These are phyloP conservation scores for Sphyrna mokarran DNA, from an alignment of 2,113 vertebrate genomes.

Conservation along the genomic window DNA sequence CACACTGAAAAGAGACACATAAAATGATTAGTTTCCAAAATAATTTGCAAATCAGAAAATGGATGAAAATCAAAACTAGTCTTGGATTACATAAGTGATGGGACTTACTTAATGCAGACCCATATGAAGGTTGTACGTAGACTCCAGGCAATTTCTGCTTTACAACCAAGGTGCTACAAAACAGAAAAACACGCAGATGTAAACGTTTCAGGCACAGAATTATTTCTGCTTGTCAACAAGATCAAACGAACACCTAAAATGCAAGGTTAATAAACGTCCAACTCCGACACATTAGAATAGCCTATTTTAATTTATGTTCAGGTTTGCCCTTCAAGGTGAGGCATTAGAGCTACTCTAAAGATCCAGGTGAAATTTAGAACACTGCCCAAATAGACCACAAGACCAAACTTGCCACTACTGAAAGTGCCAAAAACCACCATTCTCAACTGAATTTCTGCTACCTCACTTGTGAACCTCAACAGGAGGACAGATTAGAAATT, in stretches of 20 bases:
- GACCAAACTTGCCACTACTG: background rate
- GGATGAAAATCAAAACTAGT: slow-evolving; percentile 33
- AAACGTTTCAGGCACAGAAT: background rate
- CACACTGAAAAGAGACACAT: slow-evolving; percentile 68
- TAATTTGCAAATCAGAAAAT: background rate
- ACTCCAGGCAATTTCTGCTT: slow-evolving; percentile 95
- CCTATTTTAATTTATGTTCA: background rate
- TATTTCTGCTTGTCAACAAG: background rate
- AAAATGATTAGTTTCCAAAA: slow-evolving; percentile 10
- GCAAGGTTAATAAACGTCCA: background rate
- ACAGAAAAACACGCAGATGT: slow-evolving; percentile 32
- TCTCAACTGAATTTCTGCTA: background rate
- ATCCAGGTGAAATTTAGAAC: background rate
- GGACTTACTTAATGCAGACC: slow-evolving; percentile 85
- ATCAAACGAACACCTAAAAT: background rate
- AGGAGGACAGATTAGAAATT: background rate
- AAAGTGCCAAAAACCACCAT: background rate
- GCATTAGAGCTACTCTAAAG: background rate
- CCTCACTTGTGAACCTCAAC: background rate
- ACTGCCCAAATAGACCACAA: background rate
- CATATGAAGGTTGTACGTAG: slow-evolving; percentile 93
- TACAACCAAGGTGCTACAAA: slow-evolving; percentile 83
- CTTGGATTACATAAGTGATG: background rate
- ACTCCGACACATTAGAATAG: background rate
- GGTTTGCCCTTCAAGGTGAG: background rate